Evolutionary conservation across 2,797 vertebrate genomes (phyloP).

Genomic region (Pipistrellus kuhlii): DNA sequence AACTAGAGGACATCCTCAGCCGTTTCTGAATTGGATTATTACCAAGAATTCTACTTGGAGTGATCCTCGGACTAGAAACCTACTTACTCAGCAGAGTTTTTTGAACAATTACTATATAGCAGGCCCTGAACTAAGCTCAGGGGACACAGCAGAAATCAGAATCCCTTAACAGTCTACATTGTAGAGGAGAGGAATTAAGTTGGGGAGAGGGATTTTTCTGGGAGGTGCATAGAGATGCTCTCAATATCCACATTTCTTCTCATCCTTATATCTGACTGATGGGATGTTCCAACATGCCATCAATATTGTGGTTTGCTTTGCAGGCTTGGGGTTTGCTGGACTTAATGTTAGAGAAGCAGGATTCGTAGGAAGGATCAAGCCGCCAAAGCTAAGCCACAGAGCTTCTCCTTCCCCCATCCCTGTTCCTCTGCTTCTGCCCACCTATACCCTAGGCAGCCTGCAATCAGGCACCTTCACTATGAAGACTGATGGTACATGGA

Average conservation of each 20-base stretch:
- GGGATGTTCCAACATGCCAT: neutral
- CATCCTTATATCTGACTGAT: neutral
- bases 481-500: neutral
- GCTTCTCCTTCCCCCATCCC: neutral
- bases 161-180: neutral
- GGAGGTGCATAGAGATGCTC: neutral
- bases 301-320: neutral
- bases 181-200: neutral
- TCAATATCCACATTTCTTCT: neutral
- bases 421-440: neutral
- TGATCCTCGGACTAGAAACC: slow-evolving; percentile 17
- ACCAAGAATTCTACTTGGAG: neutral
- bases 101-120: neutral
- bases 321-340: neutral
- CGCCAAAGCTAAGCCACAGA: neutral
- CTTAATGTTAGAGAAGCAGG: neutral
- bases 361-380: slow-evolving; percentile 37
- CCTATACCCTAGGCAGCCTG: neutral
- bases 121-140: neutral
- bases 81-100: slow-evolving; percentile 3
- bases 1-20: neutral
- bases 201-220: neutral
- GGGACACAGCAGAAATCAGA: neutral
- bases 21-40: neutral
- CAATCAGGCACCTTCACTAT: slow-evolving; percentile 31